Conservation (phyloP, 2,888 invertebrate species). For the Rutpela maculata region DNA sequence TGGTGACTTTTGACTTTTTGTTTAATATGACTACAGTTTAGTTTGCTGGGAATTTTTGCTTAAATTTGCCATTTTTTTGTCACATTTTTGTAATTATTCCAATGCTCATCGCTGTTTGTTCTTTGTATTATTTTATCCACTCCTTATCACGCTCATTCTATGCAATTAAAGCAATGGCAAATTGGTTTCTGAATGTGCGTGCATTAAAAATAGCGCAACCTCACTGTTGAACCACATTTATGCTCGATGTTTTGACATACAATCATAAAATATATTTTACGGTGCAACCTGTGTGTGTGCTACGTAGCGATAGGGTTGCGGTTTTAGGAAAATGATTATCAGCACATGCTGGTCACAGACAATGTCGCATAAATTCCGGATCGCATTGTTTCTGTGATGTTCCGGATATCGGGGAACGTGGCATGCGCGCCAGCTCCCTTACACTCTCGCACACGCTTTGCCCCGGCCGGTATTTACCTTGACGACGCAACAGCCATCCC, state of each 20-base stretch:
- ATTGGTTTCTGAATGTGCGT: no score
- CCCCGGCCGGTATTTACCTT: constrained; percentile 22
- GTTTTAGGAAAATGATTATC: constrained; percentile 35
- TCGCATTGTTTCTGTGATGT: constrained; percentile 28
- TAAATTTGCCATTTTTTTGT: no score
- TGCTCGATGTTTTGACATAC: not conserved
- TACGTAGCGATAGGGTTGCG: constrained; percentile 20
- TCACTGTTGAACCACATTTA: not conserved
- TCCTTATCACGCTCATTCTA: no score
- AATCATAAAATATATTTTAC: not conserved
- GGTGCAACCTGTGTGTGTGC: constrained; percentile 10
- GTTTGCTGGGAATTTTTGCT: no score
- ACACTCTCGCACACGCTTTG: not conserved
- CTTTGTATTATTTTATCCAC: no score
- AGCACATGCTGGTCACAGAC: constrained; percentile 35
- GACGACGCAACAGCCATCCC: constrained; percentile 13
- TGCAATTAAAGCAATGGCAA: no score
- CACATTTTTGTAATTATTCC: no score
- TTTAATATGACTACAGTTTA: no score
- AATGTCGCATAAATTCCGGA: constrained; percentile 39
- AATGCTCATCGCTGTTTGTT: no score
- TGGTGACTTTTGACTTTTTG: no score
- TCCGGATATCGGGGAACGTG: constrained; percentile 18
- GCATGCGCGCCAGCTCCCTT: constrained; percentile 20
- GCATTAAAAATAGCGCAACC: no score